These are phyloP conservation scores for Lepidochrysops patricia DNA, from an alignment of 2,888 invertebrate genomes.

Conservation along the genomic window DNA sequence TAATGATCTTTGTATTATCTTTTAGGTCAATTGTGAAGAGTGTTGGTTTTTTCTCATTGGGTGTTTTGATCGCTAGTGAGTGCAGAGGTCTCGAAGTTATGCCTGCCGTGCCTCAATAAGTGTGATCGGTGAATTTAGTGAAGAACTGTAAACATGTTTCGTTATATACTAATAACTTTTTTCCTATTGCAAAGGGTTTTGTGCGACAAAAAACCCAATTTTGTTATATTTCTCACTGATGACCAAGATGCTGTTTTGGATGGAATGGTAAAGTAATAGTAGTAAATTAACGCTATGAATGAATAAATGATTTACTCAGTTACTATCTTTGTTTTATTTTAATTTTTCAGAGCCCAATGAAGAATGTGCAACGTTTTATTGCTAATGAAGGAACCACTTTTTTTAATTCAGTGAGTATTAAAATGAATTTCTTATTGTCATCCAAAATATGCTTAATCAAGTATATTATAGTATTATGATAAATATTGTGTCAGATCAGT, in stretches of 20 bases:
- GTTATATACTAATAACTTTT: conserved; percentile 48
- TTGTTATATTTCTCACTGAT: conserved; percentile 86
- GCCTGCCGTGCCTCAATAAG: conserved; percentile 72
- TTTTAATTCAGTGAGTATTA: conserved; percentile 80
- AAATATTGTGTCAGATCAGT: too few species aligned
- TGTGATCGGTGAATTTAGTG: background rate
- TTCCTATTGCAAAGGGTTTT: conserved; percentile 30
- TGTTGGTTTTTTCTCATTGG: conserved; percentile 83
- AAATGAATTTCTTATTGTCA: background rate
- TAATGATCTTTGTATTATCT: conserved; percentile 32
- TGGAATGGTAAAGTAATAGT: conserved; percentile 87
- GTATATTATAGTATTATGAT: too few species aligned
- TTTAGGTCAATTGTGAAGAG: conserved; percentile 88
- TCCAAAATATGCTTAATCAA: too few species aligned
- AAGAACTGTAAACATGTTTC: conserved; percentile 43
- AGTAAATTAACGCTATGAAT: conserved; percentile 40
- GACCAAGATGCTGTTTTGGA: conserved; percentile 88
- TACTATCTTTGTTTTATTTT: conserved; percentile 38
- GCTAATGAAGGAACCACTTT: conserved; percentile 80
- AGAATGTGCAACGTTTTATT: conserved; percentile 76
- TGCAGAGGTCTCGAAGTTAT: conserved; percentile 83
- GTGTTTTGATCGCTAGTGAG: conserved; percentile 85
- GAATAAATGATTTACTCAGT: conserved; percentile 48
- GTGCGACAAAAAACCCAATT: conserved; percentile 75
- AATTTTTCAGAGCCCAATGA: conserved; percentile 79